A percentile compares a stretch with the other conserved stretches of the same genome.
Conservation (phyloP, 2,113 vertebrate genomes). For the Dipodomys merriami region DNA sequence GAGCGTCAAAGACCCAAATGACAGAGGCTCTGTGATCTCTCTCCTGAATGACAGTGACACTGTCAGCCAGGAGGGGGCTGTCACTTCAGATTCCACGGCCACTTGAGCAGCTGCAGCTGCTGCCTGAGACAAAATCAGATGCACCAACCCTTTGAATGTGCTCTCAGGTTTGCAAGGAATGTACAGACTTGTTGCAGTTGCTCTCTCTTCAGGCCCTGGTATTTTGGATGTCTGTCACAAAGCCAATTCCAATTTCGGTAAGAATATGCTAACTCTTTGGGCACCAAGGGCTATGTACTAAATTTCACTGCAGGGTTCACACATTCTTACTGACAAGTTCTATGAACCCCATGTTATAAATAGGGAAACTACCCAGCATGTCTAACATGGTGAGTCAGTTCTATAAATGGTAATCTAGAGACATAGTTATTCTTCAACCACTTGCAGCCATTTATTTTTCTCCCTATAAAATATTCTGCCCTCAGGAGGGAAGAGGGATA, state of each 20-base stretch:
- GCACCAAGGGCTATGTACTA: neutral
- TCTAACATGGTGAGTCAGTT: neutral
- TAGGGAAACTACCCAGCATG: slow-evolving; percentile 5
- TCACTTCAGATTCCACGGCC: slow-evolving; percentile 68
- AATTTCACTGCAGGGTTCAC: slow-evolving; percentile 43
- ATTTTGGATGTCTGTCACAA: slow-evolving; percentile 47
- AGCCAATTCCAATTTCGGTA: slow-evolving; percentile 42
- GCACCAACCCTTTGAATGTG: neutral
- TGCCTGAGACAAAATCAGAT: slow-evolving; percentile 64
- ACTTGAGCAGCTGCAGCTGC: slow-evolving; percentile 68
- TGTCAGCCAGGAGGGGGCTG: slow-evolving; percentile 58
- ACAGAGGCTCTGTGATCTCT: slow-evolving; percentile 73
- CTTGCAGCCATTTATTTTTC: neutral
- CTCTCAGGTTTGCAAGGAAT: slow-evolving; percentile 62
- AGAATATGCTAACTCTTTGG: slow-evolving; percentile 1
- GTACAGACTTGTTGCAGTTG: slow-evolving; percentile 15
- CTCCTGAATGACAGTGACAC: slow-evolving; percentile 55
- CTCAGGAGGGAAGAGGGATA: neutral
- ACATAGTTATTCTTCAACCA: neutral
- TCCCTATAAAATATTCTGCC: neutral
- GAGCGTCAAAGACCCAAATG: slow-evolving; percentile 61
- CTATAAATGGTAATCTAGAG: slow-evolving; percentile 21
- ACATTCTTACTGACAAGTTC: slow-evolving; percentile 35
- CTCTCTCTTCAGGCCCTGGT: slow-evolving; percentile 31
- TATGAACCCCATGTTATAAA: slow-evolving; percentile 57